Conservation (phyloP, 2,113 vertebrate genomes). For the Anguilla rostrata region DNA sequence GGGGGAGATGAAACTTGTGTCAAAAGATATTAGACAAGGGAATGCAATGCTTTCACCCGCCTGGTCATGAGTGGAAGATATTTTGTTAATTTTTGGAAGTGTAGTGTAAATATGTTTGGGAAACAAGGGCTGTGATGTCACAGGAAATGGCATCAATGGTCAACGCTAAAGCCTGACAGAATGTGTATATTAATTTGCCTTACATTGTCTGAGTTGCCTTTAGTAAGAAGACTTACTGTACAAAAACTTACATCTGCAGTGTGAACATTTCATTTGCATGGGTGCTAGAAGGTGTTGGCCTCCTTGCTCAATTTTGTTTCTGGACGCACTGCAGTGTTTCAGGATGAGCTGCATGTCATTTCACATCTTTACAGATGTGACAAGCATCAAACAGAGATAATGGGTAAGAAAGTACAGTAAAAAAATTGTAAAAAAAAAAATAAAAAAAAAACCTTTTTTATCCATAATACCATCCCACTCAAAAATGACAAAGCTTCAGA, state of each 20-base stretch:
- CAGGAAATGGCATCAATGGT: slow-evolving; percentile 18
- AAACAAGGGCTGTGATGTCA: slow-evolving; percentile 28
- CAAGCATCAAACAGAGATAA: background rate
- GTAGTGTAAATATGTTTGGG: slow-evolving; percentile 26
- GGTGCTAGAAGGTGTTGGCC: slow-evolving; percentile 5
- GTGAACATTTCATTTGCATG: slow-evolving; percentile 24
- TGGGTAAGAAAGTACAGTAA: background rate
- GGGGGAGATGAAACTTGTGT: background rate
- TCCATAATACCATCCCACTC: background rate
- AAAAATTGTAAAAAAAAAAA: background rate
- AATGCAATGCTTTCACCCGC: background rate
- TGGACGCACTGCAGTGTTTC: background rate
- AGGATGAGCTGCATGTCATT: background rate
- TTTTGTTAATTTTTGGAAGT: background rate
- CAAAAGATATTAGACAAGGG: background rate
- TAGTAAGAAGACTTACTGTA: slow-evolving; percentile 27
- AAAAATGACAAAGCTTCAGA: background rate
- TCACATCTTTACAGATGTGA: background rate
- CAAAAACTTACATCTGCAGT: slow-evolving; percentile 21
- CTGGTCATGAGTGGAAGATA: slow-evolving; percentile 11
- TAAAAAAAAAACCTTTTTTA: background rate
- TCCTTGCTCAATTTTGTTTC: slow-evolving; percentile 8
- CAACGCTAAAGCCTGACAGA: slow-evolving; percentile 22
- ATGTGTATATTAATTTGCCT: slow-evolving; percentile 37
- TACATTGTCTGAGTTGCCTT: slow-evolving; percentile 38